These are phyloP conservation scores for Dysdera silvatica DNA, from an alignment of 1,140 invertebrate genomes.

Conservation along the genomic window DNA sequence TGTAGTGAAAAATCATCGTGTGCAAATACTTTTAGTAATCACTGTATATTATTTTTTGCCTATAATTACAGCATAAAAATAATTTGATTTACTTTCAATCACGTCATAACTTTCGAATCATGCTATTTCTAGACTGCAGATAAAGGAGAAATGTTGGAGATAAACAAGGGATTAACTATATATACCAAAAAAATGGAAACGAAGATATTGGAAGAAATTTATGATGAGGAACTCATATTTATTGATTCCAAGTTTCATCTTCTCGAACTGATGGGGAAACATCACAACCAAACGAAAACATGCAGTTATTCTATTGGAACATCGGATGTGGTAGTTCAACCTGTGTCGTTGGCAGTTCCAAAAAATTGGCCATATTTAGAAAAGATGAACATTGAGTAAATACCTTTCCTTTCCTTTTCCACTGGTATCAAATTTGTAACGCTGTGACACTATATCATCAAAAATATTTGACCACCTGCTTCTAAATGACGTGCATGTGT, in stretches of 20 bases:
- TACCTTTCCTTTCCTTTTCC: too few relatives aligned
- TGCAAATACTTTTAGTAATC: too few relatives aligned
- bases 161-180: slow-evolving; percentile 20
- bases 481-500: too few relatives aligned
- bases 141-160: neutral
- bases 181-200: slow-evolving; percentile 10
- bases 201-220: slow-evolving; percentile 19
- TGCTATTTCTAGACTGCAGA: slow-evolving; percentile 7
- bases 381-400: slow-evolving; percentile 50
- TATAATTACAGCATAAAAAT: too few relatives aligned
- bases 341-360: slow-evolving; percentile 64
- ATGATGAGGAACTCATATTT: slow-evolving; percentile 13
- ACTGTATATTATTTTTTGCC: too few relatives aligned
- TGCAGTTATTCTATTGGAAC: slow-evolving; percentile 46
- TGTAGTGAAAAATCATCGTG: too few relatives aligned
- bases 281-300: slow-evolving; percentile 19
- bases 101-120: neutral
- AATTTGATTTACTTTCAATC: neutral
- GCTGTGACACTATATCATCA: too few relatives aligned
- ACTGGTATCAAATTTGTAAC: too few relatives aligned
- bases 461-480: too few relatives aligned
- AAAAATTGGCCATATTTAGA: slow-evolving; percentile 60
- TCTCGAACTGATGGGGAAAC: slow-evolving; percentile 31
- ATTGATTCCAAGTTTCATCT: slow-evolving; percentile 17
- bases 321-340: slow-evolving; percentile 70